Conservation (phyloP, 2,888 invertebrate species). For the Tolmerus cingulatus region DNA sequence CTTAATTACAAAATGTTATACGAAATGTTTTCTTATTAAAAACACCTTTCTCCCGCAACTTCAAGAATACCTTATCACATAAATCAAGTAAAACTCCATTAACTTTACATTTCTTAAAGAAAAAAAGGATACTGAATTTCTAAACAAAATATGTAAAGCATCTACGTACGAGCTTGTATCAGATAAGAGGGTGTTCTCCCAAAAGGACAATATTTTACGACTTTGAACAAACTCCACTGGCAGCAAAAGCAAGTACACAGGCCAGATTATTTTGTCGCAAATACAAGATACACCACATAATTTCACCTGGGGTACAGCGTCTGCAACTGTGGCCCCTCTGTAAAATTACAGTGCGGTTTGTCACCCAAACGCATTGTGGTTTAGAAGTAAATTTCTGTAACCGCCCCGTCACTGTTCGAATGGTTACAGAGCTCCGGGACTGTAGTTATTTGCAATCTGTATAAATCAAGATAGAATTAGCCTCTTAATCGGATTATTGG, state of each 20-base stretch:
- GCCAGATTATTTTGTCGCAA: not conserved
- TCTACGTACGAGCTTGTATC: not conserved
- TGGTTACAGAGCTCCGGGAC: not conserved
- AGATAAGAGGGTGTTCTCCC: not conserved
- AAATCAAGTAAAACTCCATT: not conserved
- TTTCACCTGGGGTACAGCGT: not conserved
- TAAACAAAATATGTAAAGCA: not conserved
- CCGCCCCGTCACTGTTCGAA: not conserved
- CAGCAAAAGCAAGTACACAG: not conserved
- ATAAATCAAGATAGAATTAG: not conserved
- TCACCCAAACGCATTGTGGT: not conserved
- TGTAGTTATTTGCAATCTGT: not conserved
- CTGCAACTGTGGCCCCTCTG: not conserved
- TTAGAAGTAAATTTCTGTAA: not conserved
- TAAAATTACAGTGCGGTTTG: not conserved
- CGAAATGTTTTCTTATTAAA: too few species aligned
- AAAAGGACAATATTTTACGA: not conserved
- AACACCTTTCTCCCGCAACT: too few species aligned
- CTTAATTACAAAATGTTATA: too few species aligned
- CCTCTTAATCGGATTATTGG: not conserved
- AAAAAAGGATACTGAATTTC: too few species aligned
- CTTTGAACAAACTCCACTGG: not conserved
- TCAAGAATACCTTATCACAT: not conserved
- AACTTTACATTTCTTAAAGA: not conserved
- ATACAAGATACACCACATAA: not conserved